A percentile compares a stretch with the other conserved stretches of the same genome.
phyloP scores from a whole-genome alignment of 2,113 vertebrate species.

The Daboia siamensis region DNA sequence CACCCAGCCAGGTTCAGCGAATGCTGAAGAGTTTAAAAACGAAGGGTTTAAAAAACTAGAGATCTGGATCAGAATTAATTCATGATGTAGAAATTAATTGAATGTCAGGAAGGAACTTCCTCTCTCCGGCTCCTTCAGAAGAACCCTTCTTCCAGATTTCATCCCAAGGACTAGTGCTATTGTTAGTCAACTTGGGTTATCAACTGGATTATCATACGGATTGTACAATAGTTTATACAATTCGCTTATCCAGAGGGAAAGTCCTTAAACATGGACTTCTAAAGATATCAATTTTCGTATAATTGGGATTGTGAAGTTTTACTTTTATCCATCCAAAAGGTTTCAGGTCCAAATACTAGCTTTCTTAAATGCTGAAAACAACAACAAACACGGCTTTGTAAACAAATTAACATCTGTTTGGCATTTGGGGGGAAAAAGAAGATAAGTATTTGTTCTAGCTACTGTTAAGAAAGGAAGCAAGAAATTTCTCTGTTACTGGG shows the following conservation, averaged over 20 bases:
- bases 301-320: neutral
- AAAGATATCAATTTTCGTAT: neutral
- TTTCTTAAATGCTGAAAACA: neutral
- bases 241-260: neutral
- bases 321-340: neutral
- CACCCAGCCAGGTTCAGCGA: neutral
- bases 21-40: neutral
- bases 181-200: neutral
- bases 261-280: neutral
- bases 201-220: neutral
- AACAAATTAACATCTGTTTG: neutral
- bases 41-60: neutral
- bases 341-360: neutral
- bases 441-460: neutral
- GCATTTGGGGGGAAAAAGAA: neutral
- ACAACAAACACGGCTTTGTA: neutral
- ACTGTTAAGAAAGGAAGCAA: neutral
- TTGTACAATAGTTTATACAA: neutral
- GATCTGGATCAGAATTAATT: neutral
- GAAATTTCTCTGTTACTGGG: neutral
- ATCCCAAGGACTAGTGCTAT: neutral
- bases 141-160: neutral
- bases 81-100: neutral
- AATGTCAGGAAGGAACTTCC: neutral
- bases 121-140: neutral